A percentile compares a stretch with the other conserved stretches of the same genome.
Conservation (phyloP, 2,888 invertebrate species). For the Dascillus cervinus region DNA sequence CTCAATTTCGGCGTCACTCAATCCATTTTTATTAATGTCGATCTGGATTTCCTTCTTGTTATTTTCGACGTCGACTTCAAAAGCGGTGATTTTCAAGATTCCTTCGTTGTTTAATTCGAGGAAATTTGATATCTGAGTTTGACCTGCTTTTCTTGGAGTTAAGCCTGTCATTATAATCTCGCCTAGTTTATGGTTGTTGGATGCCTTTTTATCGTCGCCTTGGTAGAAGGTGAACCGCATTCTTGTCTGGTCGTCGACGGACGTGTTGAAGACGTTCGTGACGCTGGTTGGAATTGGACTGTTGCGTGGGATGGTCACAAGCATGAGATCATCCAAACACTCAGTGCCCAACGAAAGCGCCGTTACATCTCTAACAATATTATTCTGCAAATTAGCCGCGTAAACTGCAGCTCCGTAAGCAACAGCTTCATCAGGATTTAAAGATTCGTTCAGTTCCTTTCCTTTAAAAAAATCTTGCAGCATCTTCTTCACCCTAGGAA, state of each 20-base stretch:
- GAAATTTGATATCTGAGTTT: neutral
- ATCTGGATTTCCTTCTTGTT: too few relatives aligned
- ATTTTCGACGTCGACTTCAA: too few relatives aligned
- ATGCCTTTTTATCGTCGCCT: slow-evolving; percentile 9
- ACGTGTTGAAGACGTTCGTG: neutral
- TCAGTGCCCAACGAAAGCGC: slow-evolving; percentile 7
- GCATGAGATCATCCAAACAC: slow-evolving; percentile 5
- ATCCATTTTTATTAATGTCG: too few relatives aligned
- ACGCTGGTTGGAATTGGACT: neutral
- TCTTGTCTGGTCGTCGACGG: slow-evolving; percentile 8
- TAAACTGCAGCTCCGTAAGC: neutral
- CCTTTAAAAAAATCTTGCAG: neutral
- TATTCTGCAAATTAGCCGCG: neutral
- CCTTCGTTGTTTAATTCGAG: neutral
- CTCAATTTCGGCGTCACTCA: too few relatives aligned
- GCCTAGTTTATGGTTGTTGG: neutral
- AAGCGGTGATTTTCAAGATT: neutral
- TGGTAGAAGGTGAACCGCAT: slow-evolving; percentile 11
- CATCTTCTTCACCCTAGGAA: neutral
- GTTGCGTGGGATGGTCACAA: slow-evolving; percentile 4
- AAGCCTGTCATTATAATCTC: neutral
- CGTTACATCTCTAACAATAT: slow-evolving; percentile 1
- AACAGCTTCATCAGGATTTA: neutral
- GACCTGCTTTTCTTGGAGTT: neutral
- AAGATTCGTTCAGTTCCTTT: neutral